Percentiles rank a stretch among this genome's conserved stretches.
phyloP scores from a whole-genome alignment of 2,888 invertebrate species.

The Ctena decussata region DNA sequence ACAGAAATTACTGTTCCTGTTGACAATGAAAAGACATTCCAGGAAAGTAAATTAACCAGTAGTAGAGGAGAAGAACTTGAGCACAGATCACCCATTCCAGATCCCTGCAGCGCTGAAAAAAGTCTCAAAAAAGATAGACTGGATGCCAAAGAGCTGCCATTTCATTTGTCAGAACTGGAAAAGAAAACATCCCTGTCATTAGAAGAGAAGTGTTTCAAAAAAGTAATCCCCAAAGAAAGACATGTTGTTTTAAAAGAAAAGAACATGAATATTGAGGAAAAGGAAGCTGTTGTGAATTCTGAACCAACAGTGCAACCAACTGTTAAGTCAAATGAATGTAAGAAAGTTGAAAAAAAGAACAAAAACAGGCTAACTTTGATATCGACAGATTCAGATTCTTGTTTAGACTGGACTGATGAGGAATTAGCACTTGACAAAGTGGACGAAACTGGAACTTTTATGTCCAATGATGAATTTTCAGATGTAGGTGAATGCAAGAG shows the following conservation, averaged over 20 bases:
- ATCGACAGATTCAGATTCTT: not conserved
- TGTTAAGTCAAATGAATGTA: not conserved
- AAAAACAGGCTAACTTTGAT: not conserved
- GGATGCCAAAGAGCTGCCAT: not conserved
- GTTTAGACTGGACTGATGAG: slow-evolving; percentile 1
- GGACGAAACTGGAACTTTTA: not conserved
- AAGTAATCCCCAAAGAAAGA: not conserved
- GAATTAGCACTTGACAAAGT: not conserved
- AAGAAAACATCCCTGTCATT: too few species aligned
- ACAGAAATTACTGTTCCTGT: not conserved
- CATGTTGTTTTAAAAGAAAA: too few species aligned
- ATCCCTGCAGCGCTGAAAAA: not conserved
- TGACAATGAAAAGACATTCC: too few species aligned
- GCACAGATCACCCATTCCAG: not conserved
- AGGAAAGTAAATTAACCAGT: too few species aligned
- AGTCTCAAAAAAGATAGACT: not conserved
- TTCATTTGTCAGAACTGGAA: not conserved
- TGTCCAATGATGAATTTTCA: not conserved
- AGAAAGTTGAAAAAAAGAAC: not conserved
- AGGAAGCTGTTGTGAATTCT: not conserved
- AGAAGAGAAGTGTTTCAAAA: too few species aligned
- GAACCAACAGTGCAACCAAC: not conserved
- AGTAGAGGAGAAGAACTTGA: not conserved
- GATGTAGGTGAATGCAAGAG: not conserved
- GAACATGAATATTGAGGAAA: not conserved